These are phyloP conservation scores for Talpa occidentalis DNA, from an alignment of 2,113 vertebrate genomes.

Conservation along the genomic window DNA sequence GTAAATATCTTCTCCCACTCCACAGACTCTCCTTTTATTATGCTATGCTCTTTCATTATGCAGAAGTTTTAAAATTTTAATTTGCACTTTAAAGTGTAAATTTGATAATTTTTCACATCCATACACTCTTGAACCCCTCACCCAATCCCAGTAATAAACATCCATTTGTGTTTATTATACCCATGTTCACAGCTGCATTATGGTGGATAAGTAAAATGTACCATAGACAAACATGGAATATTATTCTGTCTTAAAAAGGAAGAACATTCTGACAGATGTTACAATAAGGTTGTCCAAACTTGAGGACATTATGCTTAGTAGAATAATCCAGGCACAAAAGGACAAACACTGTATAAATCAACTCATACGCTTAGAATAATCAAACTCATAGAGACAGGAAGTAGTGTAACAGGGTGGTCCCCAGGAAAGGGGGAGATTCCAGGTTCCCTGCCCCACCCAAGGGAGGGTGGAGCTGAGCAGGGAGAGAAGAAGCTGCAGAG, in stretches of 20 bases:
- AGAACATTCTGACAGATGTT: background rate
- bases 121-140: background rate
- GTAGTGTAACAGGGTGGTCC: too few relatives aligned
- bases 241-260: background rate
- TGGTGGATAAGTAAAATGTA: background rate
- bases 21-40: too few relatives aligned
- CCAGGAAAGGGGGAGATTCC: too few relatives aligned
- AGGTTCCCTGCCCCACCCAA: too few relatives aligned
- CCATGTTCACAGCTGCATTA: background rate
- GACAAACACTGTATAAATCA: background rate
- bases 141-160: background rate
- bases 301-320: background rate
- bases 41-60: too few relatives aligned
- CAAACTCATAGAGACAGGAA: background rate
- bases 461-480: too few relatives aligned
- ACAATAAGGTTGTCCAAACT: background rate
- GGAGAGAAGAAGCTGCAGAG: too few relatives aligned
- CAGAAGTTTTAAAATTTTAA: too few relatives aligned
- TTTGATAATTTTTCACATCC: background rate
- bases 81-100: background rate
- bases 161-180: background rate
- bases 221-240: background rate
- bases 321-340: background rate
- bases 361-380: background rate
- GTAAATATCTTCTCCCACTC: too few relatives aligned